Evolutionary conservation across 2,888 invertebrate species (phyloP), one percentile per base, ranked within the genome.

Genomic region (Cosmorhoe ocellata): DNA sequence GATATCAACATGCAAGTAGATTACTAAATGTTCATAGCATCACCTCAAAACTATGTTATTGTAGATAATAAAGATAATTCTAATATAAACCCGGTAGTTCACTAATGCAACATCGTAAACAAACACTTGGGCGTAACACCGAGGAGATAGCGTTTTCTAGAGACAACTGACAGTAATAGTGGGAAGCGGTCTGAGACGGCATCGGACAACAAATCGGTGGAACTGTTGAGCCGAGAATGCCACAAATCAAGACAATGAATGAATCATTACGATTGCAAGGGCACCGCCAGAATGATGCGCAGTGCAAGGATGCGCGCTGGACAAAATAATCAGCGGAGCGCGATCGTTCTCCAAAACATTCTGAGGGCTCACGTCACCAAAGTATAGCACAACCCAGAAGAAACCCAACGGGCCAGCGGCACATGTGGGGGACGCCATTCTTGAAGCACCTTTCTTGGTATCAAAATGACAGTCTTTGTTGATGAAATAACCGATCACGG

Each of bases 391-490:
- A 67, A 71, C 72, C 77, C 70, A 80, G 74, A 72, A 74, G 82
- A 84, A 83, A 85, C 80, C 77, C 76, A 78, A 81, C 78, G 79
- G 76, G 81, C 71, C 74, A 79, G 79, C 90, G 85, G 89, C 91
- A 92, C 93, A 93, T 93, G 93, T 93, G 93, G 93, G 90, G 91
- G 93, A 93, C 93, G 93, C 93, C 93, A 93, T 93, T 93, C 93
- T 91, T 91, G 91, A 91, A 91, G 90, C 91, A 92, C 91, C 92
- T 89, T 91, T 91, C 91, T 91, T 85, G 91, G 90, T 90, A 90
- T 89, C 90, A 89, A 91, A 91, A 88, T 92, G 92, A 92, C 92
- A 92, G 84, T 81, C 87, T 84, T 86, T 85, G 82, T 84, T 83
- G 81, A 76, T 66, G 74, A 84, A 82, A 80, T 84, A 79, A 77